Percentiles rank a stretch among this genome's conserved stretches.
These are phyloP conservation scores for Aythya baeri DNA, from an alignment of 2,113 vertebrate species.

Conservation along the genomic window DNA sequence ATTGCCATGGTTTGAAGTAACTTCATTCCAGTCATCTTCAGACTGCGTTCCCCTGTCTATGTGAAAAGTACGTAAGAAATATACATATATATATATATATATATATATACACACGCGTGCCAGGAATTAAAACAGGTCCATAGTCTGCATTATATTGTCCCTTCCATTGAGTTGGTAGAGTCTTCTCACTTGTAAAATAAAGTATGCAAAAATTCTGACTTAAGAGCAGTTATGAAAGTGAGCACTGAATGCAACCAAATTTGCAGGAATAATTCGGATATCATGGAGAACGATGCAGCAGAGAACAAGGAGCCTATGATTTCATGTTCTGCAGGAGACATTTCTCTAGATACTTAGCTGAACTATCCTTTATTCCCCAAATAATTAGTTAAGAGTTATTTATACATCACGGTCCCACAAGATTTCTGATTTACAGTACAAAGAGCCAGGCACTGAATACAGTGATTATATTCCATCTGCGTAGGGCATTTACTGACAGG, in stretches of 20 bases:
- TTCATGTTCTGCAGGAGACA: not conserved
- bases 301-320: not conserved
- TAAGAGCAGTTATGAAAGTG: not conserved
- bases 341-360: slow-evolving; percentile 11
- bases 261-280: not conserved
- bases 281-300: not conserved
- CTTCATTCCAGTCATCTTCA: not conserved
- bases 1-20: not conserved
- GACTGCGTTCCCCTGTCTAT: not conserved
- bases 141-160: not conserved
- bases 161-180: not conserved
- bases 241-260: not conserved
- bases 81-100: fast-evolving
- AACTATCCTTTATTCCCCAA: slow-evolving; percentile 42
- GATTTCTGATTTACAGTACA: slow-evolving; percentile 58
- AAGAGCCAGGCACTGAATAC: slow-evolving; percentile 56
- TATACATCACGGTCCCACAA: slow-evolving; percentile 36
- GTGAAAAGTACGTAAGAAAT: not conserved
- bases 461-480: slow-evolving; percentile 58
- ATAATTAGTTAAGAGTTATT: slow-evolving; percentile 62
- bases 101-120: fast-evolving
- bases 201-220: not conserved
- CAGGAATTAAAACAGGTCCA: not conserved
- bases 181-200: not conserved
- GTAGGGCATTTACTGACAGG: slow-evolving; percentile 50